phyloP scores from a whole-genome alignment of 2,113 vertebrate species.

The Chroicocephalus ridibundus region DNA sequence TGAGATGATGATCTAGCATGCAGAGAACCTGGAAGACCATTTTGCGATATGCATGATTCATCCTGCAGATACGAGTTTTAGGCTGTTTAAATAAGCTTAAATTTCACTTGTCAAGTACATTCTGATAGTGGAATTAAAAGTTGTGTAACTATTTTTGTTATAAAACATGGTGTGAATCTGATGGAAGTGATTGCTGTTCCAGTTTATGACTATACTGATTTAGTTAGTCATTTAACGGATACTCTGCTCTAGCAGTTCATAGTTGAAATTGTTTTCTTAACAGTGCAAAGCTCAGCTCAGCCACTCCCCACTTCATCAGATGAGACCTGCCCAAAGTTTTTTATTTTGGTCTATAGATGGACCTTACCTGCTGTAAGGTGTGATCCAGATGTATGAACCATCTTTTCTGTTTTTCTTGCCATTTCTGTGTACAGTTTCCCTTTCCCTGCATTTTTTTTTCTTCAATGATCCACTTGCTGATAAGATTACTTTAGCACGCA shows the following conservation, averaged over 20 bases:
- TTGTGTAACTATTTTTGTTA: constrained; percentile 1
- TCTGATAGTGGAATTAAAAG: background rate
- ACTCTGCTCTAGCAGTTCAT: background rate
- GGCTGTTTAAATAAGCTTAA: background rate
- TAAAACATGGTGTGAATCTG: background rate
- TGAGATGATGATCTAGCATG: background rate
- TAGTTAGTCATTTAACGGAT: background rate
- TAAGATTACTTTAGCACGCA: background rate
- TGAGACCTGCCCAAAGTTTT: background rate
- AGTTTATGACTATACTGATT: background rate
- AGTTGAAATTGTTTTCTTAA: background rate
- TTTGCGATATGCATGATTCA: background rate
- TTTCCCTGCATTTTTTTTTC: background rate
- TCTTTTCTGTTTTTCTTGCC: background rate
- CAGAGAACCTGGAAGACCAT: background rate
- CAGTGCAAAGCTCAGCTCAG: background rate
- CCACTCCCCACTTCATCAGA: background rate
- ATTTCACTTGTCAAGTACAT: background rate
- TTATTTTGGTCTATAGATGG: background rate
- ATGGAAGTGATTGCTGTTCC: background rate
- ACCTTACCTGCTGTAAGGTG: background rate
- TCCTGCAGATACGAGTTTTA: background rate
- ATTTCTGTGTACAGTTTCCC: background rate
- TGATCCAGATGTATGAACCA: background rate
- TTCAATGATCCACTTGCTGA: background rate